phyloP scores from a whole-genome alignment of 1,140 invertebrate species.

The Bathynomus jamesi region DNA sequence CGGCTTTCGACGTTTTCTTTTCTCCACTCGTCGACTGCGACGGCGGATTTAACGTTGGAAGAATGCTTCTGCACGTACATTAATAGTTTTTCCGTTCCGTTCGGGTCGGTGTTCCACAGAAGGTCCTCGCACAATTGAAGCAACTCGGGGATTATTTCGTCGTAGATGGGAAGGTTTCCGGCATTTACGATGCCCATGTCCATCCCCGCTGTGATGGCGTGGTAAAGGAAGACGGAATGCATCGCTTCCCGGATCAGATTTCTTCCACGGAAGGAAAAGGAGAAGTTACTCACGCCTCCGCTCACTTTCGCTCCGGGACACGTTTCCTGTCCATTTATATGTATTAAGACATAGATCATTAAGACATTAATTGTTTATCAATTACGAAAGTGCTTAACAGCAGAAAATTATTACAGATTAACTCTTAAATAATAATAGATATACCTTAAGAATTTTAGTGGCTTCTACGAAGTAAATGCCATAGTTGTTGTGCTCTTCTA shows the following conservation, averaged over 20 bases:
- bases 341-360: no score
- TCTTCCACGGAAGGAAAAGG: slow-evolving; percentile 58
- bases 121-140: slow-evolving; percentile 34
- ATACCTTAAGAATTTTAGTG: slow-evolving; percentile 50
- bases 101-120: slow-evolving; percentile 35
- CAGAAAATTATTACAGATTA: no score
- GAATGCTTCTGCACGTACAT: slow-evolving; percentile 22
- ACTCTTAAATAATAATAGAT: background rate
- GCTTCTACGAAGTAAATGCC: slow-evolving; percentile 53
- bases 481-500: slow-evolving; percentile 53
- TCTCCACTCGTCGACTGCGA: slow-evolving; percentile 21
- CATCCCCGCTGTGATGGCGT: slow-evolving; percentile 39
- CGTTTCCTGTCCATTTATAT: slow-evolving; percentile 45
- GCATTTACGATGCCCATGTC: slow-evolving; percentile 40
- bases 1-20: slow-evolving; percentile 48
- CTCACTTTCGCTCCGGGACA: slow-evolving; percentile 51
- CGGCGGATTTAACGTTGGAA: slow-evolving; percentile 34
- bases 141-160: slow-evolving; percentile 33
- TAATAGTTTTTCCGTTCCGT: slow-evolving; percentile 37
- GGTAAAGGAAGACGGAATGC: slow-evolving; percentile 44
- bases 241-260: slow-evolving; percentile 55
- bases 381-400: no score
- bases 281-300: slow-evolving; percentile 58
- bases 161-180: slow-evolving; percentile 36
- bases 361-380: no score